Percentiles rank a stretch among this genome's conserved stretches.
Evolutionary conservation across 1,140 invertebrate species (phyloP).

Genomic region (Eubasilissa regina): DNA sequence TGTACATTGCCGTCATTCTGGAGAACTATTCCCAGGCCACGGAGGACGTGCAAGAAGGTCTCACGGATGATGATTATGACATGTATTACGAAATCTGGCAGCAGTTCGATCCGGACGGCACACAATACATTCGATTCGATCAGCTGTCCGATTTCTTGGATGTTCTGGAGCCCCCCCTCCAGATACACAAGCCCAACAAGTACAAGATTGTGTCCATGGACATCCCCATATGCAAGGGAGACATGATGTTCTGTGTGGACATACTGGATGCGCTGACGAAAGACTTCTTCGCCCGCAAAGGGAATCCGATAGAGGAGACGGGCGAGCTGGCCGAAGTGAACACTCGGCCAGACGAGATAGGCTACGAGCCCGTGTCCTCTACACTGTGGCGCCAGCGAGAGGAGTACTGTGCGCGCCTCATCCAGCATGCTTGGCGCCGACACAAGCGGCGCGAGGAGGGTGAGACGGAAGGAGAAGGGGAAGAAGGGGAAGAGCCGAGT

Average conservation of each 20-base stretch:
- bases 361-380: conserved; percentile 93
- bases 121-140: conserved; percentile 96
- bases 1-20: conserved; percentile 99
- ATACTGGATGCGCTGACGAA: conserved; percentile 96
- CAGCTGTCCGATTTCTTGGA: conserved; percentile 96
- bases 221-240: conserved; percentile 97
- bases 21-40: conserved; percentile 99
- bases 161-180: conserved; percentile 92
- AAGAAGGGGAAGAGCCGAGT: conserved; percentile 60
- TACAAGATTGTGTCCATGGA: conserved; percentile 99
- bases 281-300: conserved; percentile 97
- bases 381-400: conserved; percentile 95
- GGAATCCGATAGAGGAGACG: conserved; percentile 91
- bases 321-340: conserved; percentile 86
- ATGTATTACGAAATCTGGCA: conserved; percentile 99
- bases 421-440: conserved; percentile 94
- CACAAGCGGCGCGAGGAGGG: conserved; percentile 80
- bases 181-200: conserved; percentile 98
- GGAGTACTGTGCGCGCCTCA: conserved; percentile 94
- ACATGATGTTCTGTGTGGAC: conserved; percentile 97
- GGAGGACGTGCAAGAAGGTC: conserved; percentile 97
- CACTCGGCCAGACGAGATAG: conserved; percentile 84
- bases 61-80: conserved; percentile 99
- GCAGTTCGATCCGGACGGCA: conserved; percentile 97
- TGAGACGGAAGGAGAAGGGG: conserved; percentile 62